phyloP scores from a whole-genome alignment of 2,797 vertebrate species.

The Catharus ustulatus region DNA sequence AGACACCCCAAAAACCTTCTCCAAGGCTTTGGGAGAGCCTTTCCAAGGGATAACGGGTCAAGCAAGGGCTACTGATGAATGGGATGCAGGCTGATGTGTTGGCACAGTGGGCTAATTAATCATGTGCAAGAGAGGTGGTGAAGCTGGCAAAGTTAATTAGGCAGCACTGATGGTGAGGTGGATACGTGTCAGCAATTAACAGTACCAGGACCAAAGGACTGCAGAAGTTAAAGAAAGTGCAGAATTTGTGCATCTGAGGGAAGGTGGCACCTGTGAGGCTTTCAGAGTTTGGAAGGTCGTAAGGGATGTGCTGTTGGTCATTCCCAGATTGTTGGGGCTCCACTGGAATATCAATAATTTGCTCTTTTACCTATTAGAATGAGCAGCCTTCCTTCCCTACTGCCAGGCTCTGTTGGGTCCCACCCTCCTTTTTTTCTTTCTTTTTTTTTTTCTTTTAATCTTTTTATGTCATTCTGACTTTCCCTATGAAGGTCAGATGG shows the following conservation, averaged over 20 bases:
- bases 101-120: background rate
- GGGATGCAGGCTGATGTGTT: background rate
- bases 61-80: background rate
- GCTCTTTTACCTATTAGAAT: background rate
- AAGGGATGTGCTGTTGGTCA: background rate
- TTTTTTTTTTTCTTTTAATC: background rate
- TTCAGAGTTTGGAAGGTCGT: background rate
- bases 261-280: background rate
- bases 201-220: background rate
- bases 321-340: background rate
- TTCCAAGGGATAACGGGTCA: background rate
- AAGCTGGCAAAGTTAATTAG: conserved; percentile 14
- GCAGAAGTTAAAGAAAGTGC: background rate
- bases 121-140: background rate
- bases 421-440: accelerated
- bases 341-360: background rate
- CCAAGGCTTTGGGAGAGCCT: background rate
- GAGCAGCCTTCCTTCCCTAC: background rate
- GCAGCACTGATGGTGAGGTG: background rate
- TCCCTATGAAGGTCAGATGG: background rate
- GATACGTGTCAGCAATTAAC: background rate
- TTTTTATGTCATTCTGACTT: background rate
- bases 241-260: background rate
- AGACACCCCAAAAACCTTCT: background rate
- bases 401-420: accelerated